These are phyloP conservation scores for Synanceia verrucosa DNA, from an alignment of 2,797 vertebrate species.

Conservation along the genomic window DNA sequence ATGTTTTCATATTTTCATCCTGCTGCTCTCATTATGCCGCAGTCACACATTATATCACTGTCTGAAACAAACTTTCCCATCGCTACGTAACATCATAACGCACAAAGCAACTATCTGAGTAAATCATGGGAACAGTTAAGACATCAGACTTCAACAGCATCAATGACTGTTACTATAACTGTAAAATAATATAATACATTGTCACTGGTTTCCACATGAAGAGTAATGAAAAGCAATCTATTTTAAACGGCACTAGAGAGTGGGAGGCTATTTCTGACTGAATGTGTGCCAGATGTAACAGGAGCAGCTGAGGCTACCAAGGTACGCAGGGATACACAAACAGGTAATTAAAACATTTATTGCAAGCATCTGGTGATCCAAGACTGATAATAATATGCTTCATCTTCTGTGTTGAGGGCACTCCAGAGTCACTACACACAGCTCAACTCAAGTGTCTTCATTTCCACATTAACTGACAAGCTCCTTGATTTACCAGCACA, in stretches of 20 bases:
- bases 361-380: constrained; percentile 44
- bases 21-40: constrained; percentile 8
- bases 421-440: constrained; percentile 16
- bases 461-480: constrained; percentile 25
- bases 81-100: background rate
- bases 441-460: constrained; percentile 10
- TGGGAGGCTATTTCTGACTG: constrained; percentile 4
- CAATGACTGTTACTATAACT: no score
- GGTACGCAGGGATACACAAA: constrained; percentile 24
- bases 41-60: background rate
- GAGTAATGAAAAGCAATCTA: constrained; percentile 1
- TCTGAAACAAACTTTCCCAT: background rate
- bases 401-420: constrained; percentile 22
- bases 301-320: constrained; percentile 23
- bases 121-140: background rate
- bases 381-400: constrained; percentile 30
- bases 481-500: constrained; percentile 13
- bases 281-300: constrained; percentile 30
- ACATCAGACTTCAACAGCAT: background rate
- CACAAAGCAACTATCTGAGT: background rate
- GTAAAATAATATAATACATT: background rate
- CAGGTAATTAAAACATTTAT: constrained; percentile 48
- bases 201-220: background rate
- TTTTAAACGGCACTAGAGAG: background rate
- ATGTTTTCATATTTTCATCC: constrained; percentile 23